Evolutionary conservation across 2,797 vertebrate genomes (phyloP), one percentile per base, ranked within the genome.

Genomic region (Nyctibius grandis): DNA sequence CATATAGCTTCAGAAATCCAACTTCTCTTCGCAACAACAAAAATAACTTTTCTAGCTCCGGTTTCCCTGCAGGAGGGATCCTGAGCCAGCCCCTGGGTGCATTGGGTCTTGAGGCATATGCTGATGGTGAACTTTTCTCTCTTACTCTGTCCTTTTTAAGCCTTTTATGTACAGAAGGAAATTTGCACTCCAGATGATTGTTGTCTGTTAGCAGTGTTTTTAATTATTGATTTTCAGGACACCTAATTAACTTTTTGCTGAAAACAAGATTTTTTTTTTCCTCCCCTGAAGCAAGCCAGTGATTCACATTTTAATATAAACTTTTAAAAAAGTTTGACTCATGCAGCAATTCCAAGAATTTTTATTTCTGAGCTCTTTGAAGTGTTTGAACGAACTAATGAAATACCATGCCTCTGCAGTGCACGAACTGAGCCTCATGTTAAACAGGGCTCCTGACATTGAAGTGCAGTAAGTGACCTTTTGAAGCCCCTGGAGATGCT

Each of bases 181-280:
- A 77, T 83, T 89, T 94, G 93, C 51, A 40, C 40, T 75, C 54
- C 13, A 56, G n/a, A n/a, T 91, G 54, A 91, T 94, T 92, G 72
- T 95, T 91, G 42, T 93, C 91, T 95, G 40, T 65, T 93, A 73
- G 53, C 93, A 44, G 53, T 92, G 61, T 1, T 59, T 95, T 95
- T 95, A 93, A 90, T 76, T 85, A 89, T 47, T 57, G 60, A 77
- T 86, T 85, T 97, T 95, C 57, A 86, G 89, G 88, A 76, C 45
- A 82, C 40, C 17, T 2, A 47, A 67, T 87, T 96, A 91, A 85
- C 31, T 88, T 97, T 94, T 86, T 94, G 57, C 85, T 94, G 73
- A 93, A 93, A 94, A 83, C 50, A 88, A 83, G 69, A 31, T 6
- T 9, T 85, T 61, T 61, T 61, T 56, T 92, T 89, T 40, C 70